Evolutionary conservation across 2,113 vertebrate species (phyloP), one percentile per base, ranked within the genome.

Genomic region (Pseudonaja textilis): DNA sequence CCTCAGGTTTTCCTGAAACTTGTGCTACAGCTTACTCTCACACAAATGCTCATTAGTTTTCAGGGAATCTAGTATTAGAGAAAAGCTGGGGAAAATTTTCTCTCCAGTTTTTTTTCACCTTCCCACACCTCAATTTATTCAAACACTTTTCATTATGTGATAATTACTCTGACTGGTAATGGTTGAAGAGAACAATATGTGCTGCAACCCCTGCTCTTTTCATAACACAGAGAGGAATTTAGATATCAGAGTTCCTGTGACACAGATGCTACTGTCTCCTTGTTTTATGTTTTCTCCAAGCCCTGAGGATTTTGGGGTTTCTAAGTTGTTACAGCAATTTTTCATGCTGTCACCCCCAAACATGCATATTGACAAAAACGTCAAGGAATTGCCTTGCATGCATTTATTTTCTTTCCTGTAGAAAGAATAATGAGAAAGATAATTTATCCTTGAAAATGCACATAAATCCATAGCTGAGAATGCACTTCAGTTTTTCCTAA

Each of bases 271-370:
- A 52, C 88, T 57, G 11, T 94, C 94, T 92, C n/a, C 42, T 92
- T 88, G 89, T 86, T 81, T 93, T 8, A 0, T 92, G 91, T 92
- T 96, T 96, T 95, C 93, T 94, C 81, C 5, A 88, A 96, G 87
- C 95, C 95, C 85, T 5, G 47, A 94, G 94, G 93, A 93, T 88
- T 94, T 95, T 90, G 52, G 93, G 93, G 95, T 93, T 96, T 92
- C 96, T 92, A 96, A 56, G n/a, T 6, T 91, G 93, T 93, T 94
- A 74, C 39, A 64, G 42, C 92, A 90, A 96, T 97, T 96, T 92
- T 92, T 96, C 95, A 95, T 91, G 81, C 50, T 95, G 95, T 93
- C 95, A 94, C 89, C 93, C 94, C 93, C 93, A 94, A 96, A 94
- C 45, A 81, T 0, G 1, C 74, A 26, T 95, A 96, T 96, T 96